A percentile compares a stretch with the other conserved stretches of the same genome.
Evolutionary conservation across 37 sponge, comb jelly and placozoan genomes (phyloP).

Genomic region (Halisarca cf. caerulea): DNA sequence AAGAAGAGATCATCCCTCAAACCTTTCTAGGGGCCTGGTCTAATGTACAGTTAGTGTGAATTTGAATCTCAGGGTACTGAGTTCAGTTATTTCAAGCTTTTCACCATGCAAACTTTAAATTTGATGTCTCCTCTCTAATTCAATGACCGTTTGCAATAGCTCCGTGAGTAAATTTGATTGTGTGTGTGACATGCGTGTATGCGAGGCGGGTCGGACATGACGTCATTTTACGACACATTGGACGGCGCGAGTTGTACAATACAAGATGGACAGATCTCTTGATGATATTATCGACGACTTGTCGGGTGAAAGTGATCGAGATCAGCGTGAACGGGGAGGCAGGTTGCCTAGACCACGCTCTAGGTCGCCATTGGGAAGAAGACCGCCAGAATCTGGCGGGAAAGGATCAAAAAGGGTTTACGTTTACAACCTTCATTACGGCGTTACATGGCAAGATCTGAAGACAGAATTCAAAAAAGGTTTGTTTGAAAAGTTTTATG

Average conservation of each 20-base stretch:
- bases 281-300: neutral
- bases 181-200: neutral
- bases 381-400: neutral
- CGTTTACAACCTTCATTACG: slow-evolving; percentile 13
- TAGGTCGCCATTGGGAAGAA: neutral
- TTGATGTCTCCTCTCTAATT: neutral
- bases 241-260: too few relatives aligned
- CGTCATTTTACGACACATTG: too few relatives aligned
- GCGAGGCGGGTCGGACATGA: too few relatives aligned
- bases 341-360: neutral
- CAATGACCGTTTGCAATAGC: neutral
- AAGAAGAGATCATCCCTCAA: neutral
- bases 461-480: neutral
- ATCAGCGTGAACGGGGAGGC: neutral
- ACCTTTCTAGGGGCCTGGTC: slow-evolving; percentile 49
- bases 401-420: neutral
- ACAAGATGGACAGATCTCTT: neutral
- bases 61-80: too few relatives aligned
- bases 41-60: too few relatives aligned
- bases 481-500: too few relatives aligned
- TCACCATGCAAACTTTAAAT: neutral
- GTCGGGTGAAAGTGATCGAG: neutral
- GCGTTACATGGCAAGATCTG: neutral
- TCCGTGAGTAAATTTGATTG: neutral
- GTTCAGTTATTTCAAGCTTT: too few relatives aligned